Conservation (phyloP, 1,140 invertebrate genomes). For the Aphidius ervi region DNA sequence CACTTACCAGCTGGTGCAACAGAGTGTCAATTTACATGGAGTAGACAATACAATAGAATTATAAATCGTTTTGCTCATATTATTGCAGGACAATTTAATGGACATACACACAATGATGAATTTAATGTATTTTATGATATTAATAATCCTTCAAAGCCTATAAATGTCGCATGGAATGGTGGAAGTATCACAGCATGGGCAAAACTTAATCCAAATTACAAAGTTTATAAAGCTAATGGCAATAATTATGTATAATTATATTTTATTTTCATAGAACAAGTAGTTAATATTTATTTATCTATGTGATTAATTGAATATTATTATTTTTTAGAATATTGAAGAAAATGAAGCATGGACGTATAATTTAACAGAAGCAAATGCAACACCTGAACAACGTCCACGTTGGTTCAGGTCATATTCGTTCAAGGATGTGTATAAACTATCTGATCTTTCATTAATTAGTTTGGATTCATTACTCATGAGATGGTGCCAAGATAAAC, state of each 20-base stretch:
- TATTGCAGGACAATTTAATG: constrained; percentile 75
- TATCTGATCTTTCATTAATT: constrained; percentile 44
- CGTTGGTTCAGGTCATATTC: constrained; percentile 67
- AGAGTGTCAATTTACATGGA: constrained; percentile 66
- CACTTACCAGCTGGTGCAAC: constrained; percentile 76
- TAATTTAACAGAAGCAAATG: constrained; percentile 74
- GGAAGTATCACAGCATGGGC: constrained; percentile 68
- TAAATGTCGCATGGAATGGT: constrained; percentile 71
- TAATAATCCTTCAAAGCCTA: constrained; percentile 51
- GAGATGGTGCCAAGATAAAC: too few relatives aligned
- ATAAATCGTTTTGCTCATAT: constrained; percentile 61
- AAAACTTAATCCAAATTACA: constrained; percentile 76
- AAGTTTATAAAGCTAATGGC: constrained; percentile 66
- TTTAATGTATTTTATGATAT: constrained; percentile 63
- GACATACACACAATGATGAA: constrained; percentile 76
- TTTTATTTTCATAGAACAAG: too few relatives aligned
- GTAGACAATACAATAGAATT: constrained; percentile 61
- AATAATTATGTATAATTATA: constrained; percentile 46
- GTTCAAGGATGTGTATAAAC: constrained; percentile 61
- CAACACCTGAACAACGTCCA: constrained; percentile 51
- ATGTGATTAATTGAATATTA: constrained; percentile 4
- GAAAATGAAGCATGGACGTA: constrained; percentile 72
- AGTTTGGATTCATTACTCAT: constrained; percentile 32
- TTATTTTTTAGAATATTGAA: constrained; percentile 57
- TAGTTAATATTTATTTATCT: background rate